Evolutionary conservation across 2,888 invertebrate species (phyloP), one percentile per base, ranked within the genome.

Genomic region (Malachius bipustulatus): DNA sequence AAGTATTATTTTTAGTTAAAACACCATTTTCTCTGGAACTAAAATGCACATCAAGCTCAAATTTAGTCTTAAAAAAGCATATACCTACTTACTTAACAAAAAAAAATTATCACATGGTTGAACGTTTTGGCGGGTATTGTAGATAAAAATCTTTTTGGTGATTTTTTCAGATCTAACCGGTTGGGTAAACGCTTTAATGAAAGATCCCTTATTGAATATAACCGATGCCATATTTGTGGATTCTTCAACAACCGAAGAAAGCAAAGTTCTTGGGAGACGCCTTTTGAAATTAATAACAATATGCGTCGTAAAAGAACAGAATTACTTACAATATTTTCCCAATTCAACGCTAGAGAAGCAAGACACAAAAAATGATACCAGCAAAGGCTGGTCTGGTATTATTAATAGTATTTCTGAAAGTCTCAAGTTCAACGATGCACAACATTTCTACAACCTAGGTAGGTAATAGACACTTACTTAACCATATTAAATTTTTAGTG

Each of bases 381-480:
- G 30, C 13, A 34, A 37, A 3, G 48, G 55, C 11, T 70, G 70
- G 69, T 55, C 56, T 3, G 55, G 55, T 42, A 55, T 71, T 26
- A 60, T 70, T 13, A 59, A 63, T 40, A 56, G 63, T 4, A 59
- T 70, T 15, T 57, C 66, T 4, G 60, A 65, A 6, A 66, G 66
- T 53, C 55, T 72, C 16, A 64, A 63, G 43, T 64, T 64, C 29
- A 66, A 61, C 34, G 66, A 69, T 46, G 60, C 64, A 6, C 66
- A 69, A 48, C 65, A 69, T 50, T 70, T 70, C 53, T 71, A 70
- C 44, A 71, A 71, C 53, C 55, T 72, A 39, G 67, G 70, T 70
- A 52, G 53, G 47, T 38, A n/a, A n/a, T n/a, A n/a, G n/a, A n/a
- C n/a, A n/a, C n/a, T n/a, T n/a, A n/a, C n/a, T n/a, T n/a, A n/a